phyloP scores from a whole-genome alignment of 2,888 invertebrate species.

The Boloria selene region DNA sequence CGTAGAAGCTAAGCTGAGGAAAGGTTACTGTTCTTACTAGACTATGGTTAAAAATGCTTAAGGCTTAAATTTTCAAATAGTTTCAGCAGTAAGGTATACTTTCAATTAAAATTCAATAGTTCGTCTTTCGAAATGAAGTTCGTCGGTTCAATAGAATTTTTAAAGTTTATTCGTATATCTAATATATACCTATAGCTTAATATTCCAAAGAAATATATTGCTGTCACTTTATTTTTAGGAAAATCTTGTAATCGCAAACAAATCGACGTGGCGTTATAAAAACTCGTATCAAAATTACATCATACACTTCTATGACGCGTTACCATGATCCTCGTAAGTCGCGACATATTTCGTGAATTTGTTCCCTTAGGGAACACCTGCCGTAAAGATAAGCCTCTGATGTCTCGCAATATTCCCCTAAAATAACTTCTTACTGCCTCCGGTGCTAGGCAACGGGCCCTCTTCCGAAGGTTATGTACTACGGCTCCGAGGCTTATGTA shows the following conservation, averaged over 20 bases:
- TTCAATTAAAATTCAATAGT: no score
- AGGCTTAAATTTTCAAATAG: no score
- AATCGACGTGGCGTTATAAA: conserved; percentile 17
- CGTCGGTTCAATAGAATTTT: no score
- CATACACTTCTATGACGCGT: conserved; percentile 47
- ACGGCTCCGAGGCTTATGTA: conserved; percentile 38
- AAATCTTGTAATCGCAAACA: conserved; percentile 1
- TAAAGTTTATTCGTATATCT: no score
- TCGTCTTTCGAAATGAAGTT: no score
- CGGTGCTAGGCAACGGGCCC: conserved; percentile 72
- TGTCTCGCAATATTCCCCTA: conserved; percentile 79
- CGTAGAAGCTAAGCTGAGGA: conserved; percentile 20
- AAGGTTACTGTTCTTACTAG: background rate
- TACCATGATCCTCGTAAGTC: conserved; percentile 75
- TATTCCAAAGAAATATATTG: no score
- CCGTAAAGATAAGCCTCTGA: conserved; percentile 81
- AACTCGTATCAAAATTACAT: conserved; percentile 28
- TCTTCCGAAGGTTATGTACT: conserved; percentile 54
- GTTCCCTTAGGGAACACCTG: conserved; percentile 75
- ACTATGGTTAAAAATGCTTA: no score
- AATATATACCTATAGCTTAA: no score
- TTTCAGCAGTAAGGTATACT: no score
- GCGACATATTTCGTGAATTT: conserved; percentile 78
- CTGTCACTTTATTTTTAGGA: background rate
- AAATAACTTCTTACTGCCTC: conserved; percentile 82